These are phyloP conservation scores for Microcebus murinus DNA, from an alignment of 2,113 vertebrate species.

Conservation along the genomic window DNA sequence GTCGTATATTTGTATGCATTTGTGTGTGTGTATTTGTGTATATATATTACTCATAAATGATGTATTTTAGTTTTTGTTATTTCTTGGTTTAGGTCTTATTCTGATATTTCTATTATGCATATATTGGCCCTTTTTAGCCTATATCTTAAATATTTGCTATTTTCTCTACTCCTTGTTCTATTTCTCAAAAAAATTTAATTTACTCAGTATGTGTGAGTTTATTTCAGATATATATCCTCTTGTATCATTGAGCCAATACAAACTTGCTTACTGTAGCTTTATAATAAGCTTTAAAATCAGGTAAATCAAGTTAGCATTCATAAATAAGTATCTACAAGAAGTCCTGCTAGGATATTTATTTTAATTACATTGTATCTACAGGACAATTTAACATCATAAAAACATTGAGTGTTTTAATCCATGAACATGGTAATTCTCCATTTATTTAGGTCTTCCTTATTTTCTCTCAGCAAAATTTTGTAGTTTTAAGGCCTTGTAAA, in stretches of 20 bases:
- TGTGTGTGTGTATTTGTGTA: neutral
- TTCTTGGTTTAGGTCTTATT: neutral
- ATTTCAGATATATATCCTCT: neutral
- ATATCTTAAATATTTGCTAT: neutral
- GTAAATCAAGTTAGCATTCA: neutral
- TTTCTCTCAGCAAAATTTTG: neutral
- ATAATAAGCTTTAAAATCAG: neutral
- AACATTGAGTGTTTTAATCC: neutral
- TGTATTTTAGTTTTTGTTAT: neutral
- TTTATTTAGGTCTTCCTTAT: neutral
- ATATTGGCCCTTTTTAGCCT: neutral
- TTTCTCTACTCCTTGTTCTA: neutral
- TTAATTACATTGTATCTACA: neutral
- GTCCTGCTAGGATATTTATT: neutral
- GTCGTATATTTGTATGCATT: neutral
- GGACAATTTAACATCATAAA: neutral
- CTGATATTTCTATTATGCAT: neutral
- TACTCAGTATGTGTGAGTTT: neutral
- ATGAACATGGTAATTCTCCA: neutral
- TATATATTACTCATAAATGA: neutral
- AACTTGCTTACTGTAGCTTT: neutral
- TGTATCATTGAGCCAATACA: neutral
- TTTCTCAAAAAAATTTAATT: neutral
- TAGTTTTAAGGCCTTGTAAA: neutral
- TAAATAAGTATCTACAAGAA: neutral